phyloP scores from a whole-genome alignment of 2,113 vertebrate genomes.

The Odobenus rosmarus region DNA sequence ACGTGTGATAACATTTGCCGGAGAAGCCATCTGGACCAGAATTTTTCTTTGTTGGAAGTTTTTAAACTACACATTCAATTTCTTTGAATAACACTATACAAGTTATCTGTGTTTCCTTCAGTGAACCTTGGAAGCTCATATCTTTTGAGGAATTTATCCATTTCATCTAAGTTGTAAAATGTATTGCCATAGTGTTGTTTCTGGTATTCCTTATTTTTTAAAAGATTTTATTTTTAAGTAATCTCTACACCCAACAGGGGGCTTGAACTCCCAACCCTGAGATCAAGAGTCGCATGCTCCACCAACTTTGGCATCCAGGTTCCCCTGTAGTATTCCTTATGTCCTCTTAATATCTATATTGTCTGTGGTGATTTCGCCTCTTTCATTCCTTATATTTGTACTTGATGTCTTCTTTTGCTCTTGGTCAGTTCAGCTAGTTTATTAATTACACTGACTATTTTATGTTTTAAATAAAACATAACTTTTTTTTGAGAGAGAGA shows the following conservation, averaged over 20 bases:
- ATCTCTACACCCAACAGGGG: not conserved
- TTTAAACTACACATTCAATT: not conserved
- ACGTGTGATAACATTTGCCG: not conserved
- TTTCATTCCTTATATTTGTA: not conserved
- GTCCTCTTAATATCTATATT: not conserved
- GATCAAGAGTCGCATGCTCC: not conserved
- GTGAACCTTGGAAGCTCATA: not conserved
- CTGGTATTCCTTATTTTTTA: not conserved
- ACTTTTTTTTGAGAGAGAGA: not conserved
- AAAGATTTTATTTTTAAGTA: not conserved
- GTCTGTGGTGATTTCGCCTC: not conserved
- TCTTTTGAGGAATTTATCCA: not conserved
- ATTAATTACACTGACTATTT: not conserved
- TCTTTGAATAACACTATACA: not conserved
- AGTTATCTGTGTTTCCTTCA: not conserved
- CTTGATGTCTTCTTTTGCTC: not conserved
- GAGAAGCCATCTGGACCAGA: not conserved
- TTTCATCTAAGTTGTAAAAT: conserved; percentile 11
- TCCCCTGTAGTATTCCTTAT: not conserved
- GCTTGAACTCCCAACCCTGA: not conserved
- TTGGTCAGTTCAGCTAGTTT: not conserved
- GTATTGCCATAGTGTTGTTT: not conserved
- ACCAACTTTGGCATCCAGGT: not conserved
- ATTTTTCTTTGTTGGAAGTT: not conserved
- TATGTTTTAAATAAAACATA: not conserved